phyloP scores from a whole-genome alignment of 2,888 invertebrate species.

The Trisateles emortualis region DNA sequence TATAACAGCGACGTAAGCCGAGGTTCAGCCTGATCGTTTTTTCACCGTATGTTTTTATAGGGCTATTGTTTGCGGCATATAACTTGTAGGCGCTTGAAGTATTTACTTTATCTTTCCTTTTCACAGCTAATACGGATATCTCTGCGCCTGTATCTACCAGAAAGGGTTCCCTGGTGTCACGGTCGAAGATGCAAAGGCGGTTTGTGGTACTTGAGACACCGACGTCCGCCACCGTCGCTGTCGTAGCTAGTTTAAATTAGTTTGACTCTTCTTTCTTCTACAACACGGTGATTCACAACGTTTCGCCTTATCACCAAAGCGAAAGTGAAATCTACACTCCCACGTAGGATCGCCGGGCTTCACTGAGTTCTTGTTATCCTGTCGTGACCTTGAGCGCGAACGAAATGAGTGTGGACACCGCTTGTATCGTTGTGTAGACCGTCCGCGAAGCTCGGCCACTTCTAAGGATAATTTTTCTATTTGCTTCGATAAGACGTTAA shows the following conservation, averaged over 20 bases:
- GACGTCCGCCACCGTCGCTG: slow-evolving; percentile 32
- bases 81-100: background rate
- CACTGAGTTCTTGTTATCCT: background rate
- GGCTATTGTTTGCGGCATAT: slow-evolving; percentile 8
- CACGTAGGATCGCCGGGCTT: slow-evolving; percentile 2
- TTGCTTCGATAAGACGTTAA: no score
- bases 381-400: background rate
- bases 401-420: no score
- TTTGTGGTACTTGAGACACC: slow-evolving; percentile 15
- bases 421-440: background rate
- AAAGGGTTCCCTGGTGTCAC: slow-evolving; percentile 19
- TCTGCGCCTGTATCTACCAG: slow-evolving; percentile 31
- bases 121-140: slow-evolving; percentile 17
- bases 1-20: slow-evolving; percentile 3
- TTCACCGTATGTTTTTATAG: slow-evolving; percentile 10
- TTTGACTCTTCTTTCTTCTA: background rate
- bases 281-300: slow-evolving; percentile 11
- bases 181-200: slow-evolving; percentile 31
- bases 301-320: slow-evolving; percentile 8
- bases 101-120: background rate
- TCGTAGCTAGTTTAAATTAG: slow-evolving; percentile 6
- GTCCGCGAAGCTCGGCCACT: slow-evolving; percentile 2
- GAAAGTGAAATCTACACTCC: slow-evolving; percentile 1
- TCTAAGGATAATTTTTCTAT: slow-evolving; percentile 6
- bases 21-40: background rate